Percentiles rank a stretch among this genome's conserved stretches.
These are phyloP conservation scores for Platalea minor DNA, from an alignment of 2,797 vertebrate genomes.

Conservation along the genomic window DNA sequence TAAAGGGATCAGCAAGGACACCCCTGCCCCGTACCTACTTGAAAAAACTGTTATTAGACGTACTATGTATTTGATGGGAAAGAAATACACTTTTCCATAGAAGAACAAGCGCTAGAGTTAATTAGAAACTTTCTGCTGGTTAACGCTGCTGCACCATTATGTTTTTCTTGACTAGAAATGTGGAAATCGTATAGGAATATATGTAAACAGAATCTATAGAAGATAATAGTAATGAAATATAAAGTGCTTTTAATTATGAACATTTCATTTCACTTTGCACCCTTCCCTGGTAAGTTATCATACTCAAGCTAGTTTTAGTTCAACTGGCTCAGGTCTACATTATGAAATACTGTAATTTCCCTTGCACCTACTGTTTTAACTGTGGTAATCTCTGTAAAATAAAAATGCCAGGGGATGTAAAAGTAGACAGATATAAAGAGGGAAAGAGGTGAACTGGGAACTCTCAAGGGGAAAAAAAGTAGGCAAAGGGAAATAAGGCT, in stretches of 20 bases:
- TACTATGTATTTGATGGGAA: background rate
- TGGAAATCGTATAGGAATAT: background rate
- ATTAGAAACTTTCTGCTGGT: background rate
- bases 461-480: background rate
- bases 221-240: background rate
- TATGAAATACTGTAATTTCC: background rate
- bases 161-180: background rate
- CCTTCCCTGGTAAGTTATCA: constrained; percentile 1
- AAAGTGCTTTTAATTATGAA: constrained; percentile 2
- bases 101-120: background rate
- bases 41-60: background rate
- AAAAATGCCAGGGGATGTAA: background rate
- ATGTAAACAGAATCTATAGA: constrained; percentile 20
- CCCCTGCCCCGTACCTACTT: background rate
- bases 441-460: background rate
- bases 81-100: background rate
- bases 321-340: background rate
- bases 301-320: background rate
- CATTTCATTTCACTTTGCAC: background rate
- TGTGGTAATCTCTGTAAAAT: background rate
- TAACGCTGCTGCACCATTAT: background rate
- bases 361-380: background rate
- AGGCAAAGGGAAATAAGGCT: background rate
- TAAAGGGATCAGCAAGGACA: background rate
- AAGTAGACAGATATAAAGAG: background rate